Base-by-base conservation (phyloP, 2,888 invertebrate genomes). In the Leptothorax acervorum region DNA sequence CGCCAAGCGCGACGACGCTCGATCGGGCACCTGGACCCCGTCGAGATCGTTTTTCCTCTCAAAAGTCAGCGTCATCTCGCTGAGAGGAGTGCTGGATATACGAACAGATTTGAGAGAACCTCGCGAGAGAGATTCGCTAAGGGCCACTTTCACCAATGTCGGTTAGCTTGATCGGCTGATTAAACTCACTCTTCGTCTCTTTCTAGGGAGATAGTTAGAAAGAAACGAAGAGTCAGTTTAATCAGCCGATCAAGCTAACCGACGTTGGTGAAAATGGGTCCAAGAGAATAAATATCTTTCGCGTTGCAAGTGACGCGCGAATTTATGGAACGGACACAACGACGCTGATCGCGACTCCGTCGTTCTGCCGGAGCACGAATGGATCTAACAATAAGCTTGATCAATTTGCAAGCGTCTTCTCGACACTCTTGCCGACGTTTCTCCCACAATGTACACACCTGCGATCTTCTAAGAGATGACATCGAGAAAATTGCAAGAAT, bases 401-500 rank as follows among this genome's bases (percentile, higher is more conserved):
- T 51, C 28, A 65, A 28, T 53, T 65, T 65, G 23, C 48, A 42
- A 65, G 35, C 65, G 53, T n/a, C 65, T 65, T 35, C n/a, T 2
- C 28, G 42, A 70, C 53, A 15, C 31, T 15, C 48, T 63, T 15
- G 35, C 63, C 23, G 45, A 35, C 15, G 48, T 15, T 35, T 6
- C 35, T 35, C 35, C 35, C 51, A 18, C 51, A 39, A 62, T 15
- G 23, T 35, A 35, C 18, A 65, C 63, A 12, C 18, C 12, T 23
- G 5, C 11, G 12, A 51, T 35, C 18, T 23, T 15, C 11, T n/a
- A 12, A 5, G 18, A 11, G 45, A 70, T 28, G 23, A 42, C 8
- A 35, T 18, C 45, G 75, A 23, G 39, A 28, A 62, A 51, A 76
- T 62, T 12, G n/a, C 45, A 31, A 42, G 11, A 28, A 9, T 70